Conservation (phyloP, 1,140 invertebrate species). For the Diploscapter pachys region DNA sequence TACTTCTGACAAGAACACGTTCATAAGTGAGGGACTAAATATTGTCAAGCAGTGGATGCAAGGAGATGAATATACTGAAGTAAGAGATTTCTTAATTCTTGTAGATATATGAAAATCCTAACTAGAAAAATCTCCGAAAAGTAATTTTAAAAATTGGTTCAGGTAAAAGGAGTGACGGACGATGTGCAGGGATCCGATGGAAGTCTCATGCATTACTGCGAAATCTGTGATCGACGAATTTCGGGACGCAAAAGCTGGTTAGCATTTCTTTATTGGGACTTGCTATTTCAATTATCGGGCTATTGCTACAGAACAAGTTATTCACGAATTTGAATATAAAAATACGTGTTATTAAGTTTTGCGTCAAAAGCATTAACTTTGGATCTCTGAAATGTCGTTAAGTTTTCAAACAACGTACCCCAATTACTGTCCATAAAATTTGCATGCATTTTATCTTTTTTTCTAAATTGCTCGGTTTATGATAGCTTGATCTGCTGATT, state of each 20-base stretch:
- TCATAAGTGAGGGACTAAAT: constrained; percentile 22
- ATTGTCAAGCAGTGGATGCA: constrained; percentile 19
- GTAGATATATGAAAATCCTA: not conserved
- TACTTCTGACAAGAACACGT: constrained; percentile 16
- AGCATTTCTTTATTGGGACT: not conserved
- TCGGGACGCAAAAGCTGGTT: constrained; percentile 14
- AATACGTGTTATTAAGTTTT: no score
- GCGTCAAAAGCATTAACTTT: no score
- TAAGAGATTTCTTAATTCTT: not conserved
- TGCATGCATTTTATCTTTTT: no score
- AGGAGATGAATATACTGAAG: constrained; percentile 9
- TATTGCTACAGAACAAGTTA: not conserved
- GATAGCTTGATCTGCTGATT: no score
- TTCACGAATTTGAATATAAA: no score
- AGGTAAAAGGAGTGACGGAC: not conserved
- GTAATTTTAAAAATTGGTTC: not conserved
- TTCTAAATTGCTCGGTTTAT: no score
- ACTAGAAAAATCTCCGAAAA: not conserved
- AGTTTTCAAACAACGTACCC: no score
- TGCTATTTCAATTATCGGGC: not conserved
- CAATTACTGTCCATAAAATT: no score
- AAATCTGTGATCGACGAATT: constrained; percentile 13
- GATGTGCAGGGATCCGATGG: constrained; percentile 3
- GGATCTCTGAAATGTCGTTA: no score
- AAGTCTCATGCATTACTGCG: constrained; percentile 9